Evolutionary conservation across 2,797 vertebrate species (phyloP).

Genomic region (Hydrocynus forskahlii): DNA sequence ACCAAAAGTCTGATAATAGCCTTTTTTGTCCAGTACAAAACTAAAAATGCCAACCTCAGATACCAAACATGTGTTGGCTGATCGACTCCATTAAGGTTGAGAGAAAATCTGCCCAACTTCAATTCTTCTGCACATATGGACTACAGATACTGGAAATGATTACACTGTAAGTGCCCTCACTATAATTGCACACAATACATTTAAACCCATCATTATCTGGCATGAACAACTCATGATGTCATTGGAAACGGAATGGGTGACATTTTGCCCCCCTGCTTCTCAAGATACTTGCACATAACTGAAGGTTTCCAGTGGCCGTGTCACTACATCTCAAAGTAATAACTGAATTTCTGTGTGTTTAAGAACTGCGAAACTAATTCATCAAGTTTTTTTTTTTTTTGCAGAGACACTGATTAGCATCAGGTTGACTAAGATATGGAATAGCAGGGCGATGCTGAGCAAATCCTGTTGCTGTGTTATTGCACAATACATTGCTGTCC

Average conservation of each 20-base stretch:
- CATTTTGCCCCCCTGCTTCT: conserved; percentile 58
- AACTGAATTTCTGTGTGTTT: neutral
- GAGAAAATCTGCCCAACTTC: neutral
- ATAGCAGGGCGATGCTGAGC: too few relatives aligned
- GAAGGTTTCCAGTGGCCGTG: conserved; percentile 7
- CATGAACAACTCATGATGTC: conserved; percentile 70
- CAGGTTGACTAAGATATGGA: too few relatives aligned
- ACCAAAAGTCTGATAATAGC: too few relatives aligned
- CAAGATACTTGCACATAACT: conserved; percentile 31
- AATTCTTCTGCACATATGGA: neutral
- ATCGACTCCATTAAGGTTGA: too few relatives aligned
- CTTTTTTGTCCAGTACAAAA: too few relatives aligned
- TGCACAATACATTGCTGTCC: neutral
- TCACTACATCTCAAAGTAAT: neutral
- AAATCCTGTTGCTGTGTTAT: neutral
- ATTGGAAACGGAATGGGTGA: conserved; percentile 76
- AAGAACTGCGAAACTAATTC: neutral
- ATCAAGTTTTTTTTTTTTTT: neutral
- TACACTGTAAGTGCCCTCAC: conserved; percentile 16
- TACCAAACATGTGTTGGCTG: too few relatives aligned
- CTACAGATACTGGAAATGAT: conserved; percentile 8
- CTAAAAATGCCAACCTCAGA: too few relatives aligned
- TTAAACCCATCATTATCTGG: conserved; percentile 63
- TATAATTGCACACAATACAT: conserved; percentile 28
- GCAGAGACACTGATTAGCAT: too few relatives aligned